Evolutionary conservation across 1,140 invertebrate species (phyloP), one percentile per base, ranked within the genome.

Genomic region (Microplitis demolitor): DNA sequence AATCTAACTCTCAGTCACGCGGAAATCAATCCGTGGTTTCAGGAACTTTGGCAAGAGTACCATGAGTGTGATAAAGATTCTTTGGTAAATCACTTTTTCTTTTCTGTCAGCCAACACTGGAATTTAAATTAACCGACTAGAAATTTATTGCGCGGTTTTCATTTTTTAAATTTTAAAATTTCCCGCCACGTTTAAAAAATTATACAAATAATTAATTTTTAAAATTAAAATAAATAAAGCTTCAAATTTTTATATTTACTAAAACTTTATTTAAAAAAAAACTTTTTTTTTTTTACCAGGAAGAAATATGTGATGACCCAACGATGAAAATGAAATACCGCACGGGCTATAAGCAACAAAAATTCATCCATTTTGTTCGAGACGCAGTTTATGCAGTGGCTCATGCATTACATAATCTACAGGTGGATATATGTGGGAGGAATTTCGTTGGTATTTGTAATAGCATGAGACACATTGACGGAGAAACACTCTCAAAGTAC

Each of bases 21-120:
- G 16, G 56, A 64, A 2, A 71, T 82, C 4, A 88, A 90, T 79
- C 89, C 89, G 0, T 90, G 89, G 93, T 92, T 93, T 70, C 71
- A 80, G 1, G 93, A 94, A 79, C 90, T 90, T 75, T 93, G 92
- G 92, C 84, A 88, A 53, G 86, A 88, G 11, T 88, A 90, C 63
- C 92, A 92, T 75, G 70, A 78, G 45, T 89, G 88, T 76, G 74
- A 66, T 33, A 16, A 66, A 51, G 45, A 34, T 39, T 14, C 33
- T 3, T 14, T 51, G 39, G 63, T 66, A 63, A 11, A 9, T 3
- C 0, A 14, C 9, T 54, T 54, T 14, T 16, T 45, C 0, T 9
- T 8, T 45, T 45, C 3, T 11, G 24, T 24, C 24, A 24, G 24
- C 24, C 24, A 24, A 24, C 24, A 24, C 24, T 24, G 2, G 24